Evolutionary conservation across 2,113 vertebrate species (phyloP).

Genomic region (Myrmecobius fasciatus): DNA sequence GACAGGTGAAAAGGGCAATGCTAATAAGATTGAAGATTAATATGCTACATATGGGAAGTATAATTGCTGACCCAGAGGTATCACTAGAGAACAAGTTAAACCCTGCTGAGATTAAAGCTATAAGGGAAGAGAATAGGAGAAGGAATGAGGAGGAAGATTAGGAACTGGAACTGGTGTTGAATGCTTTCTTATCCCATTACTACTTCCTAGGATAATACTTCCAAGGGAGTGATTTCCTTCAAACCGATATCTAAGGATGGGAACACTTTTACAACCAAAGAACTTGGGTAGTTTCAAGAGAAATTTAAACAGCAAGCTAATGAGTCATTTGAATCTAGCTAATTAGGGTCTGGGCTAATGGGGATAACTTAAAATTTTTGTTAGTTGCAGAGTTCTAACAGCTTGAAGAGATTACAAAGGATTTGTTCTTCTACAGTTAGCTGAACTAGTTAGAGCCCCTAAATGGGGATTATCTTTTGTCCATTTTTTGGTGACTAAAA

Average conservation of each 20-base stretch:
- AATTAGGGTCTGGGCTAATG: not conserved
- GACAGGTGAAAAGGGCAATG: not conserved
- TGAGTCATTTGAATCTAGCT: conserved; percentile 2
- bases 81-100: not conserved
- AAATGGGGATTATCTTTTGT: not conserved
- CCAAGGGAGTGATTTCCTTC: not conserved
- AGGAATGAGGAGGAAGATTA: not conserved
- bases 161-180: not conserved
- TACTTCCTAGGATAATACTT: not conserved
- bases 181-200: not conserved
- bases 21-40: not conserved
- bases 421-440: not conserved
- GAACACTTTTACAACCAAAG: not conserved
- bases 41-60: not conserved
- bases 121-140: not conserved
- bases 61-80: not conserved
- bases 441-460: not conserved
- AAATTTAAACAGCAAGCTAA: not conserved
- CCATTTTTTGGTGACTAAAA: not conserved
- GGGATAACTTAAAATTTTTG: not conserved
- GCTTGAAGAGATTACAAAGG: not conserved
- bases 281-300: not conserved
- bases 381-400: not conserved
- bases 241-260: not conserved
- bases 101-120: not conserved